A percentile compares a stretch with the other conserved stretches of the same genome.
These are phyloP conservation scores for Caretta caretta DNA, from an alignment of 2,113 vertebrate genomes.

Conservation along the genomic window DNA sequence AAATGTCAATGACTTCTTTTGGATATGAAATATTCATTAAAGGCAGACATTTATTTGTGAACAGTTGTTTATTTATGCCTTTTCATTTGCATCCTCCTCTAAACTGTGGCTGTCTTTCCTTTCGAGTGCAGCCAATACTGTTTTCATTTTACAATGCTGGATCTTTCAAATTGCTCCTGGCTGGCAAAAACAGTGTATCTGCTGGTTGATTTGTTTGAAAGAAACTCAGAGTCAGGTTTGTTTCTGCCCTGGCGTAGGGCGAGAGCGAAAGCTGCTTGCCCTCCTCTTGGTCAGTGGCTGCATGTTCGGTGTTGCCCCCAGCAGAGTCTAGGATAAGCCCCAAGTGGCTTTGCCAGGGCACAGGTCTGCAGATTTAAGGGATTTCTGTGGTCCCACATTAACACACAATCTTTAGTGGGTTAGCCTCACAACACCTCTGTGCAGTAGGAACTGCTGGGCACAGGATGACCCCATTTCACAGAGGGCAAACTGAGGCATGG, in stretches of 20 bases:
- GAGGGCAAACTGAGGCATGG: not conserved
- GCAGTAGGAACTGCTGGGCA: not conserved
- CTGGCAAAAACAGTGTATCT: rapidly evolving
- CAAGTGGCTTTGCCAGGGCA: not conserved
- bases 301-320: not conserved
- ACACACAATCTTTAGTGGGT: not conserved
- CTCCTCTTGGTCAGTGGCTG: not conserved
- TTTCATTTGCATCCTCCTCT: constrained; percentile 42
- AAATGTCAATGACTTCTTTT: constrained; percentile 77
- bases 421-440: not conserved
- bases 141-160: not conserved
- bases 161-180: not conserved
- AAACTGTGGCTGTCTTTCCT: not conserved
- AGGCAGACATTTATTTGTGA: constrained; percentile 21
- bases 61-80: constrained; percentile 41
- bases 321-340: not conserved
- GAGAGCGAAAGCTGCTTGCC: not conserved
- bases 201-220: not conserved
- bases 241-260: not conserved
- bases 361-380: not conserved
- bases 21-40: constrained; percentile 77
- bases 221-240: rapidly evolving
- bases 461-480: not conserved
- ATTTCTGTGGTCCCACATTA: not conserved
- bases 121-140: not conserved